Evolutionary conservation across 2,113 vertebrate species (phyloP).

Genomic region (Agapornis roseicollis): DNA sequence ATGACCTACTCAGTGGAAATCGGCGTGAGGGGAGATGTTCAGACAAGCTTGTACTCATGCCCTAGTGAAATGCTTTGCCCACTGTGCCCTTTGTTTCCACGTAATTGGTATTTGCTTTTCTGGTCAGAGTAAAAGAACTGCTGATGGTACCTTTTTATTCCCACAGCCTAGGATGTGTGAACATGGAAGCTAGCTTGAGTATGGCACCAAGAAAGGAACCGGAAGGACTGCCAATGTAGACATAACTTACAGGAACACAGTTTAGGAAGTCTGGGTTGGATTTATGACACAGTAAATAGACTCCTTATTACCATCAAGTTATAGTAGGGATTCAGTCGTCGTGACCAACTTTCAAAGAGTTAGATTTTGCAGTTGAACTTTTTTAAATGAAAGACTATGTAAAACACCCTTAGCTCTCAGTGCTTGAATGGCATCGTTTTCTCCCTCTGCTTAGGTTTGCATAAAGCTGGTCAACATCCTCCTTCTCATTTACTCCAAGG

Average conservation of each 20-base stretch:
- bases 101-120: neutral
- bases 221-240: neutral
- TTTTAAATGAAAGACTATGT: neutral
- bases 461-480: constrained; percentile 94
- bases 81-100: neutral
- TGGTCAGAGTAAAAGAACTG: neutral
- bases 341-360: neutral
- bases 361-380: neutral
- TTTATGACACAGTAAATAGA: neutral
- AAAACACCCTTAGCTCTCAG: neutral
- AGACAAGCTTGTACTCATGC: neutral
- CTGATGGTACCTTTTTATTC: neutral
- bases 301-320: neutral
- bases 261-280: neutral
- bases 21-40: neutral
- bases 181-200: neutral
- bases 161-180: neutral
- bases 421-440: neutral
- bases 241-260: neutral
- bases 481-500: constrained; percentile 91
- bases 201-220: neutral
- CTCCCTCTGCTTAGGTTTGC: constrained; percentile 81
- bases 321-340: neutral
- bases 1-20: neutral
- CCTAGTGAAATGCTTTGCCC: neutral